Evolutionary conservation across 2,113 vertebrate species (phyloP).

Genomic region (Pomatostomus ruficeps): DNA sequence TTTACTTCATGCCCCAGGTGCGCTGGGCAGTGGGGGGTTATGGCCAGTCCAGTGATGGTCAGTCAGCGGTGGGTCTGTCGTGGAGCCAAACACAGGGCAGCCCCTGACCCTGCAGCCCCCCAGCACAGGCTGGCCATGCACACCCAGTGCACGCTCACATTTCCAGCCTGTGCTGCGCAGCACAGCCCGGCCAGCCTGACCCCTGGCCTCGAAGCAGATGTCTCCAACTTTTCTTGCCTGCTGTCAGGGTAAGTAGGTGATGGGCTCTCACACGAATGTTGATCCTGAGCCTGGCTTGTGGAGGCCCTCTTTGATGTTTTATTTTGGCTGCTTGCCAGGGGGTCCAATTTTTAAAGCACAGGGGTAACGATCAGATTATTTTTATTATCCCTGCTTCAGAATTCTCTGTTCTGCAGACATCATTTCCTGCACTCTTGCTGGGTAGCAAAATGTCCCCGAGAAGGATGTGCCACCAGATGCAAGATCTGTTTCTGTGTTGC

Average conservation of each 20-base stretch:
- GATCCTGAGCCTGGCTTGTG: background rate
- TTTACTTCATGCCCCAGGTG: background rate
- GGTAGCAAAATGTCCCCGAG: background rate
- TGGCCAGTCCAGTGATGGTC: background rate
- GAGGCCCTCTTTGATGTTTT: constrained; percentile 49
- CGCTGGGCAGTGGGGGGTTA: background rate
- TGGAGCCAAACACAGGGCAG: background rate
- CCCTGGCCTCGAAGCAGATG: constrained; percentile 48
- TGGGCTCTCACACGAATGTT: constrained; percentile 8
- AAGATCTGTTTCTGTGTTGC: background rate
- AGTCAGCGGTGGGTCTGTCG: background rate
- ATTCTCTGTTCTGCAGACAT: background rate
- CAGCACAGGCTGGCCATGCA: background rate
- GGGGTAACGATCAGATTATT: constrained; percentile 19
- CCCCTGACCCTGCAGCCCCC: background rate
- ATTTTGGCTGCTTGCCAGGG: constrained; percentile 15
- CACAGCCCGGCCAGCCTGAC: background rate
- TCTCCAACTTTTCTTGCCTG: constrained; percentile 58
- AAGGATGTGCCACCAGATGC: background rate
- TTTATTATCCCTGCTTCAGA: background rate
- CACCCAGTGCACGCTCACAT: background rate
- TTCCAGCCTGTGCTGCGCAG: background rate
- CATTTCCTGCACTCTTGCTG: background rate
- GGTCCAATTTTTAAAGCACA: constrained; percentile 18
- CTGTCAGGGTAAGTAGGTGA: constrained; percentile 42